These are phyloP conservation scores for Molothrus aeneus DNA, from an alignment of 2,797 vertebrate genomes.

Conservation along the genomic window DNA sequence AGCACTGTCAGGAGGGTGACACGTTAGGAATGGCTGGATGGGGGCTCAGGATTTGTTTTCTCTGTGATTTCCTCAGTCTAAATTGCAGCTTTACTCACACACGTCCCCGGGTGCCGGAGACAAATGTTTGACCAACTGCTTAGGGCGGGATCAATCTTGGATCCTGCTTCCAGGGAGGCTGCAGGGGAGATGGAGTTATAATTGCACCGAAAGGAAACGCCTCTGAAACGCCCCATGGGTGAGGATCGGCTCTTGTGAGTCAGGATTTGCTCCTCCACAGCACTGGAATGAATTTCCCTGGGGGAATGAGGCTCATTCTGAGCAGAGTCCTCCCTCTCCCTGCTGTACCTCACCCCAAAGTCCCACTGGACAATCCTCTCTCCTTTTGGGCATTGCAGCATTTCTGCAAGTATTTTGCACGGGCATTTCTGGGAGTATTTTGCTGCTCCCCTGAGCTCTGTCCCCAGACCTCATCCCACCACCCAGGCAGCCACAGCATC, in stretches of 20 bases:
- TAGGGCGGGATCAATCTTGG: neutral
- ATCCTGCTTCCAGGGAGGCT: neutral
- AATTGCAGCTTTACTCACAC: slow-evolving; percentile 15
- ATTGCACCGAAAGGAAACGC: fast-evolving
- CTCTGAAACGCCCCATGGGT: fast-evolving
- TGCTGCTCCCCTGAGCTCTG: neutral
- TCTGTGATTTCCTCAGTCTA: neutral
- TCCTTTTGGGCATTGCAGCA: neutral
- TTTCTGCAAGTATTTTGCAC: neutral
- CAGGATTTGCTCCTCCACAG: fast-evolving
- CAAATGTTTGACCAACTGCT: slow-evolving; percentile 21
- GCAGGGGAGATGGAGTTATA: neutral
- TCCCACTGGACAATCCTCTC: neutral
- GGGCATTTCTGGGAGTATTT: fast-evolving
- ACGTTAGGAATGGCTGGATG: neutral
- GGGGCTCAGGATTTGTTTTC: slow-evolving; percentile 12
- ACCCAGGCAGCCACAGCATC: fast-evolving
- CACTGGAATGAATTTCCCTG: fast-evolving
- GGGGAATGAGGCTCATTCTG: neutral
- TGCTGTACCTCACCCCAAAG: neutral
- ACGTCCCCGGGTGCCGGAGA: neutral
- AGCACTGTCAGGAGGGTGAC: neutral
- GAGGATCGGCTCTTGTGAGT: neutral
- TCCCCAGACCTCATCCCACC: neutral
- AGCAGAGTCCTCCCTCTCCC: neutral